Base-by-base conservation (phyloP, 1,140 invertebrate genomes). In the Phymorhynchus buccinoides region DNA sequence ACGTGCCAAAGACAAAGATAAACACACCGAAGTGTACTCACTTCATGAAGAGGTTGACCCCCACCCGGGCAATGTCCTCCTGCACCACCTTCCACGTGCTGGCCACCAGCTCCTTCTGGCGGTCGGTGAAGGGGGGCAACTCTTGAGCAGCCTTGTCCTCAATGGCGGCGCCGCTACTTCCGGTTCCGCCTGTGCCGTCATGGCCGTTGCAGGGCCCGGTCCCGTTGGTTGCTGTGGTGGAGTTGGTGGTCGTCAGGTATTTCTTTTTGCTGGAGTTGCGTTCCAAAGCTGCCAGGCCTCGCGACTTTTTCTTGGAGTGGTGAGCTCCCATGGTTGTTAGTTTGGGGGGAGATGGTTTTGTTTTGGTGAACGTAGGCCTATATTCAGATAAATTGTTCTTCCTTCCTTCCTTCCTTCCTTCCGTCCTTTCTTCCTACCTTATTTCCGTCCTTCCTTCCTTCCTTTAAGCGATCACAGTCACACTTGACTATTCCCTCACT, bases 31-130 rank as follows among this genome's bases (percentile, higher is more conserved):
- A 4, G 22, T 16, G 7, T 16, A 75, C 91, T 91, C 88, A 92
- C 91, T 88, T 91, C 86, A 94, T 94, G 86, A 95, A 95, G 56
- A 94, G 94, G 80, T 94, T 94, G 80, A 95, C 94, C 7, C 94
- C 94, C 27, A 95, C 94, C 88, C 93, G 92, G 16, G 94, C 93
- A 37, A 95, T 94, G 85, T 94, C 94, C 48, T 92, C 92, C 88
- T 94, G 94, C 32, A 95, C 89, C 16, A 92, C 87, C 77, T 94
- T 94, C 94, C 94, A 95, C 1, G 93, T 94, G 32, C 92, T 91
- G 1, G 91, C 87, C 2, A 95, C 91, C 68, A 94, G 80, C 75
- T 91, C 89, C 86, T 94, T 94, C 88, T 95, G 93, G 68, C 89
- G 89, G 37, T 94, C 93, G 0, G 92, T 94, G 42, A 95, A 88